phyloP scores from a whole-genome alignment of 2,797 vertebrate species.

The Sebastes wilsoni region DNA sequence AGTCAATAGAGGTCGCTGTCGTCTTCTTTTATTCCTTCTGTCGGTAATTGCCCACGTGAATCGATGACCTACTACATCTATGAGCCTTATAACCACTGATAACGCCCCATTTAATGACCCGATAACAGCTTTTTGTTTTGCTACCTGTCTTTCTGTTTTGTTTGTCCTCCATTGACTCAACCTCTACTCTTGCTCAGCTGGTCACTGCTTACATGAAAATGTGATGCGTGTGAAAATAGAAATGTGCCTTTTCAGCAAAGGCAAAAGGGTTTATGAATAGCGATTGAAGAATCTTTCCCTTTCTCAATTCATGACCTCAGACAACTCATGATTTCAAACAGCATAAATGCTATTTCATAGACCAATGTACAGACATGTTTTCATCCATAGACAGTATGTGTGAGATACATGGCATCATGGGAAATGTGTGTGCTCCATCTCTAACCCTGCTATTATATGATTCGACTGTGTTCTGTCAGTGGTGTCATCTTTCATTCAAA shows the following conservation, averaged over 20 bases:
- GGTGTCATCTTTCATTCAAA: not conserved
- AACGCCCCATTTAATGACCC: too few relatives aligned
- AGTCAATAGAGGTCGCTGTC: too few relatives aligned
- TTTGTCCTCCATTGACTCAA: not conserved
- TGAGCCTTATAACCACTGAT: too few relatives aligned
- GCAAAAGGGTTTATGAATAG: not conserved
- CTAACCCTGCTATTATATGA: not conserved
- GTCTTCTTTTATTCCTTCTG: too few relatives aligned
- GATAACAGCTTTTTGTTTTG: not conserved
- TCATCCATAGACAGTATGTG: not conserved
- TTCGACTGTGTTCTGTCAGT: not conserved
- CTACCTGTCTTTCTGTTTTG: not conserved
- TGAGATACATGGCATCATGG: not conserved
- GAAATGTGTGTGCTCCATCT: not conserved
- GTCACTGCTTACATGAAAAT: slow-evolving; percentile 23
- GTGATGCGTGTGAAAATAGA: slow-evolving; percentile 13
- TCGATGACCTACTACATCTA: too few relatives aligned
- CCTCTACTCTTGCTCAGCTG: not conserved
- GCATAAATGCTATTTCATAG: not conserved
- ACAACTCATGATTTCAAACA: not conserved
- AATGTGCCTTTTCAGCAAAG: slow-evolving; percentile 1
- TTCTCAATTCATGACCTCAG: not conserved
- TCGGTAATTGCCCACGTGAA: too few relatives aligned
- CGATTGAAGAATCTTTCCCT: not conserved
- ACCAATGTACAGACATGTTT: not conserved